A percentile compares a stretch with the other conserved stretches of the same genome.
Conservation (phyloP, 92 coral and sea anemone species). For the Meandrina meandrites region DNA sequence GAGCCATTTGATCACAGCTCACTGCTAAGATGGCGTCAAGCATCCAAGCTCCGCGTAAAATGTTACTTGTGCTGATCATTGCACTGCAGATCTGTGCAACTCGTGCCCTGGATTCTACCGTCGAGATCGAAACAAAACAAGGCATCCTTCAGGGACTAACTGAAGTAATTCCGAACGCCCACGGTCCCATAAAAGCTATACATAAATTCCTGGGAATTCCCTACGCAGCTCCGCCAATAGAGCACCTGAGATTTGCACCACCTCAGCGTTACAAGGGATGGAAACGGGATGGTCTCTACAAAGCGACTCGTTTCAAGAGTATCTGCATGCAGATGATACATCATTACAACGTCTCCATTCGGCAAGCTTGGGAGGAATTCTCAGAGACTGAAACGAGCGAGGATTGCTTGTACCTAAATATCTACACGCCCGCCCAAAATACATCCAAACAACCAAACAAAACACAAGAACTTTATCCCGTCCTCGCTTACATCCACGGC, state of each 20-base stretch:
- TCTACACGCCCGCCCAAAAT: constrained; percentile 61
- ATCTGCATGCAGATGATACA: constrained; percentile 57
- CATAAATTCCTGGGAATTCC: constrained; percentile 75
- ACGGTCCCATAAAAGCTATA: constrained; percentile 46
- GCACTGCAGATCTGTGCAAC: neutral
- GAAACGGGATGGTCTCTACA: constrained; percentile 32
- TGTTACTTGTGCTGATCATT: neutral
- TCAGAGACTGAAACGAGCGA: constrained; percentile 41
- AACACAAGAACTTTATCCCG: constrained; percentile 41
- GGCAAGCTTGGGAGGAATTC: constrained; percentile 65
- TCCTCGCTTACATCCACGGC: constrained; percentile 73
- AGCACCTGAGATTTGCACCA: constrained; percentile 58
- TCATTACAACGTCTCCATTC: constrained; percentile 48
- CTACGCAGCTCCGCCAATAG: constrained; percentile 62
- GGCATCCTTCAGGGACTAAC: constrained; percentile 63
- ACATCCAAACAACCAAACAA: constrained; percentile 9
- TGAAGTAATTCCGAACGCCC: constrained; percentile 47
- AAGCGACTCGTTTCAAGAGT: constrained; percentile 62
- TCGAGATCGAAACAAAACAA: constrained; percentile 38
- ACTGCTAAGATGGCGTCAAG: constrained; percentile 23
- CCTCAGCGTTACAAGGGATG: constrained; percentile 61
- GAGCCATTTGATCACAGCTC: constrained; percentile 5
- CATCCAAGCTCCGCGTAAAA: neutral
- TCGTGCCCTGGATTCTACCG: constrained; percentile 18
- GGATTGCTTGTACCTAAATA: constrained; percentile 71